A percentile compares a stretch with the other conserved stretches of the same genome.
phyloP scores from a whole-genome alignment of 2,113 vertebrate species.

The Conger conger region DNA sequence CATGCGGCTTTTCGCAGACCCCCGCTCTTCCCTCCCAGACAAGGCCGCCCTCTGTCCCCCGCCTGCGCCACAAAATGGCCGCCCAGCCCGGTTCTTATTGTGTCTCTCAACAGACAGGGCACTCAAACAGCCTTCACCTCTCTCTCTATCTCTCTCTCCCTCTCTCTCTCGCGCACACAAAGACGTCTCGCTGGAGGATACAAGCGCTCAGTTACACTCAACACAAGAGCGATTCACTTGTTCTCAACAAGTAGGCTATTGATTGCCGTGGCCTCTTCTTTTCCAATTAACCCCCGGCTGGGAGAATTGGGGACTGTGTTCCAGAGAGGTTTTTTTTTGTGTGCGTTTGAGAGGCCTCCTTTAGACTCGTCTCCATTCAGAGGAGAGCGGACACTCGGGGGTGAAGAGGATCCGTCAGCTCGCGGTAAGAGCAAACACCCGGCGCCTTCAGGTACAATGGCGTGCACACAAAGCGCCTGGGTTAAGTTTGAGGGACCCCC shows the following conservation, averaged over 20 bases:
- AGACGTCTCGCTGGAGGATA: conserved; percentile 66
- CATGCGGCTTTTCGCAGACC: neutral
- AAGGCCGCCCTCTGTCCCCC: conserved; percentile 52
- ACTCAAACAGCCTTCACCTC: conserved; percentile 45
- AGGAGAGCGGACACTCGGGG: neutral
- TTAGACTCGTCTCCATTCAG: conserved; percentile 16
- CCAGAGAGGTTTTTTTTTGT: neutral
- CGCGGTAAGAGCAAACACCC: neutral
- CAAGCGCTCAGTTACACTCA: conserved; percentile 73
- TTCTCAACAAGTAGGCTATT: conserved; percentile 78
- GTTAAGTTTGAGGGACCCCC: neutral
- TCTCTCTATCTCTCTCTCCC: too few relatives aligned
- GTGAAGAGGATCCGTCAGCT: neutral
- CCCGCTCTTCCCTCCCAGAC: conserved; percentile 33
- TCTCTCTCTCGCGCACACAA: conserved; percentile 60
- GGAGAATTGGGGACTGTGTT: conserved; percentile 19
- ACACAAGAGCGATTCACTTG: conserved; percentile 74
- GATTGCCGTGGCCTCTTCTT: conserved; percentile 70
- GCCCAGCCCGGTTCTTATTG: conserved; percentile 43
- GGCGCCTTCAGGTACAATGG: neutral
- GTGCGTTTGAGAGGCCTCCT: conserved; percentile 18
- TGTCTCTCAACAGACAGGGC: conserved; percentile 41
- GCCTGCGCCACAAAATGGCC: conserved; percentile 39
- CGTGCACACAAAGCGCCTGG: neutral
- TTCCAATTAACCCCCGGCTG: conserved; percentile 29